Evolutionary conservation across 1,140 invertebrate genomes (phyloP).

Genomic region (Lysiphlebus fabarum): DNA sequence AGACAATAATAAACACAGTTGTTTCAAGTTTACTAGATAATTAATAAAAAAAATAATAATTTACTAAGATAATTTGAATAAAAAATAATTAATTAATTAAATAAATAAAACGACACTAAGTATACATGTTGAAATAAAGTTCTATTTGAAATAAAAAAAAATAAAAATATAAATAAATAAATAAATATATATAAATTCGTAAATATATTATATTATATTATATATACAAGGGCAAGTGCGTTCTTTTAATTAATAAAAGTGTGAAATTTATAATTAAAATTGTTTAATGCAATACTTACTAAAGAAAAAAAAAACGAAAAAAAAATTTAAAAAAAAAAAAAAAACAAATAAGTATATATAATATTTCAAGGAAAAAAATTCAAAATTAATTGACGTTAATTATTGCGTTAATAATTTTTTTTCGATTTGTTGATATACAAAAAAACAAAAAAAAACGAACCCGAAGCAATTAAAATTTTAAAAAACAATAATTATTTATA

Average conservation of each 20-base stretch:
- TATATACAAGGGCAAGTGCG: too few species aligned
- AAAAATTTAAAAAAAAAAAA: too few species aligned
- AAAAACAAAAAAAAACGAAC: constrained; percentile 34
- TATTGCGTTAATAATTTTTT: too few species aligned
- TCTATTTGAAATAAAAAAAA: constrained; percentile 3
- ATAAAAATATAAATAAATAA: background rate
- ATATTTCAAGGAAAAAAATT: too few species aligned
- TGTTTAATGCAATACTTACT: too few species aligned
- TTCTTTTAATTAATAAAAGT: too few species aligned
- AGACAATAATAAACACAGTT: constrained; percentile 51
- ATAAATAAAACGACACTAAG: constrained; percentile 31
- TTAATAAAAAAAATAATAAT: constrained; percentile 30
- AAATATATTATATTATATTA: constrained; percentile 55
- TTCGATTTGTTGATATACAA: constrained; percentile 2
- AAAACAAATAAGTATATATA: too few species aligned
- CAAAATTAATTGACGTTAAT: too few species aligned
- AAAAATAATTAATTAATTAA: constrained; percentile 26
- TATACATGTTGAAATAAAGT: constrained; percentile 33
- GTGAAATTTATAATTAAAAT: too few species aligned
- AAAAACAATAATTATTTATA: constrained; percentile 41
- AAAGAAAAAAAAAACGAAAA: too few species aligned
- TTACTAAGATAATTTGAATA: constrained; percentile 27
- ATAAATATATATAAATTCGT: constrained; percentile 15
- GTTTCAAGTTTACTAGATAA: constrained; percentile 45
- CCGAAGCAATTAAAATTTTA: constrained; percentile 25